Evolutionary conservation across 1,140 invertebrate genomes (phyloP).

Genomic region (Leptinotarsa defecta): DNA sequence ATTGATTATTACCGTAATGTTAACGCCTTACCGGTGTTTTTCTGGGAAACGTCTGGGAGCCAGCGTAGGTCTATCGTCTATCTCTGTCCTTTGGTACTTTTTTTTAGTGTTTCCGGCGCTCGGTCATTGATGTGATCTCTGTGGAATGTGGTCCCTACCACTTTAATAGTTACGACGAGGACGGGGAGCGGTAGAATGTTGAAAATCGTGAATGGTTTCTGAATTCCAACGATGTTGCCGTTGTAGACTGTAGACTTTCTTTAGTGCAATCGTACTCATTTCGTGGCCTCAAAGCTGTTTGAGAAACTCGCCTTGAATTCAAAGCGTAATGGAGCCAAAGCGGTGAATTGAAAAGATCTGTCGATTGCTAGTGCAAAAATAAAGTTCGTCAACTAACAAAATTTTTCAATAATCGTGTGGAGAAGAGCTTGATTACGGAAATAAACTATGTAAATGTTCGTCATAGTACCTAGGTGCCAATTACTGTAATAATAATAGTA

Average conservation of each 20-base stretch:
- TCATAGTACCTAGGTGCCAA: too few relatives aligned
- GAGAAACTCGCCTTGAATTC: constrained; percentile 18
- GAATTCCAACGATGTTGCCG: constrained; percentile 51
- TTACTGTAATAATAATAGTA: too few relatives aligned
- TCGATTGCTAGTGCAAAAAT: too few relatives aligned
- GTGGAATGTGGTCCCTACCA: constrained; percentile 55
- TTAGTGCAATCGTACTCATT: constrained; percentile 38
- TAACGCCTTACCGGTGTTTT: constrained; percentile 38
- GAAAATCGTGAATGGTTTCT: constrained; percentile 56
- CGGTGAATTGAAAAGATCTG: too few relatives aligned
- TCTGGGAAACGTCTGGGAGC: constrained; percentile 44
- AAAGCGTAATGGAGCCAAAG: too few relatives aligned
- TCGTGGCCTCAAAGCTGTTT: constrained; percentile 6
- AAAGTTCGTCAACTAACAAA: too few relatives aligned
- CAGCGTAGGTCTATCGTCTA: constrained; percentile 41
- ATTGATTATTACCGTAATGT: not conserved
- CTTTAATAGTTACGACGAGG: constrained; percentile 34
- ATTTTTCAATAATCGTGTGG: too few relatives aligned
- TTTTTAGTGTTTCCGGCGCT: constrained; percentile 53
- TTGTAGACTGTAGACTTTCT: constrained; percentile 24
- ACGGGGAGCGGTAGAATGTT: constrained; percentile 50
- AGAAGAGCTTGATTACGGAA: too few relatives aligned
- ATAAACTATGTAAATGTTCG: too few relatives aligned
- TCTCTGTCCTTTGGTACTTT: constrained; percentile 37
- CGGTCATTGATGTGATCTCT: constrained; percentile 58